A percentile compares a stretch with the other conserved stretches of the same genome.
These are phyloP conservation scores for Drosophila tristis DNA, from an alignment of 1,140 invertebrate genomes.

Conservation along the genomic window DNA sequence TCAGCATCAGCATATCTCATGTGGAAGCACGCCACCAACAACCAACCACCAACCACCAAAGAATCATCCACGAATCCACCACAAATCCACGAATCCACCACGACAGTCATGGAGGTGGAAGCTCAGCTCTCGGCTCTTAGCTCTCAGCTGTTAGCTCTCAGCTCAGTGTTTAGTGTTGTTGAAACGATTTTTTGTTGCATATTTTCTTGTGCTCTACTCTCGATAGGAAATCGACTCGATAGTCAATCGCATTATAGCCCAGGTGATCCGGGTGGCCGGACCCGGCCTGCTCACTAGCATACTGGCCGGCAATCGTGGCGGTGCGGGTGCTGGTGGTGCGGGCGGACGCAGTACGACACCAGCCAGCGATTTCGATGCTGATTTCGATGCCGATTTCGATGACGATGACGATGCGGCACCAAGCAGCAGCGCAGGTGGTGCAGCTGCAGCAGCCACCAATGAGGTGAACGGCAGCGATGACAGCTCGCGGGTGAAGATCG, in stretches of 20 bases:
- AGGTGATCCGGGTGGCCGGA: constrained; percentile 88
- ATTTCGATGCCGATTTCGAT: constrained; percentile 72
- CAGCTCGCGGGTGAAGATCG: constrained; percentile 81
- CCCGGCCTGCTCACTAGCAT: constrained; percentile 86
- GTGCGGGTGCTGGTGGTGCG: constrained; percentile 34
- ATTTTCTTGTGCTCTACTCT: constrained; percentile 37
- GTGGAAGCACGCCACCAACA: neutral
- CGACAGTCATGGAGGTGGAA: too few species aligned
- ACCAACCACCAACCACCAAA: constrained; percentile 6
- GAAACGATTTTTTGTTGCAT: neutral
- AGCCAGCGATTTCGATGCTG: constrained; percentile 65
- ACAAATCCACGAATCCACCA: too few species aligned
- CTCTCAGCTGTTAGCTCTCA: too few species aligned
- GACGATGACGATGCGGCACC: constrained; percentile 57
- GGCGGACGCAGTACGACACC: constrained; percentile 56
- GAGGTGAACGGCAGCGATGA: constrained; percentile 25
- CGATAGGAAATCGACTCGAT: constrained; percentile 91
- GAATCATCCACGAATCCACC: neutral
- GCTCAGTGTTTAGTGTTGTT: too few species aligned
- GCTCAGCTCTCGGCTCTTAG: too few species aligned
- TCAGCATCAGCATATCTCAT: constrained; percentile 15
- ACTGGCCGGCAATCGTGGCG: constrained; percentile 69
- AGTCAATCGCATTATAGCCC: constrained; percentile 89
- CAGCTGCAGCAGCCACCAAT: constrained; percentile 57
- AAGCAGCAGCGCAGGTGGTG: constrained; percentile 26